These are phyloP conservation scores for Labrus mixtus DNA, from an alignment of 2,113 vertebrate species.

Conservation along the genomic window DNA sequence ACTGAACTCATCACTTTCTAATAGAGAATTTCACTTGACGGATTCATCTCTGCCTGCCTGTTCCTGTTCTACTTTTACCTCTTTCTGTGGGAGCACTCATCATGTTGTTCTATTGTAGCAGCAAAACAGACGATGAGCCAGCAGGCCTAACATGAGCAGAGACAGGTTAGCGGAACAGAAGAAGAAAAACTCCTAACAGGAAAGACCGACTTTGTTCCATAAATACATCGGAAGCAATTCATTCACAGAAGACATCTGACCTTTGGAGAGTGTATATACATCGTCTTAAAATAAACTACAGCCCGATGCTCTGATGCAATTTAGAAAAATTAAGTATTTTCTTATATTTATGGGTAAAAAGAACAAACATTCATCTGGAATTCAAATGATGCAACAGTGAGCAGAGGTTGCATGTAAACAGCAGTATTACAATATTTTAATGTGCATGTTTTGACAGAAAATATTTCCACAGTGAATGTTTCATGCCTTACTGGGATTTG, in stretches of 20 bases:
- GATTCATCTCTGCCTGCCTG: too few species aligned
- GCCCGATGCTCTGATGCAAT: neutral
- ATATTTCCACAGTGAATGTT: slow-evolving; percentile 17
- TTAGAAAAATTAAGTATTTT: slow-evolving; percentile 9
- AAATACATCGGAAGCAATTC: too few species aligned
- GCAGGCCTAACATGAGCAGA: too few species aligned
- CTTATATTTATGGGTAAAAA: neutral
- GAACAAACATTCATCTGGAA: slow-evolving; percentile 17
- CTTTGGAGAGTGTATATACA: slow-evolving; percentile 7
- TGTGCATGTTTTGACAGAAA: neutral
- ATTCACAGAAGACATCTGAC: neutral
- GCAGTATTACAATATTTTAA: slow-evolving; percentile 13
- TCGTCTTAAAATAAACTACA: neutral
- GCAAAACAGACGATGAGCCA: too few species aligned
- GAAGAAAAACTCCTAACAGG: too few species aligned
- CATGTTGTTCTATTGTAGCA: too few species aligned
- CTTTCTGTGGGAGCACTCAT: too few species aligned
- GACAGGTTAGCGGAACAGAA: too few species aligned
- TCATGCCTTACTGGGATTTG: slow-evolving; percentile 20
- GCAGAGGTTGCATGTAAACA: neutral
- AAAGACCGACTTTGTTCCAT: too few species aligned
- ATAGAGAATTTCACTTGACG: too few species aligned
- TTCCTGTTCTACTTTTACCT: too few species aligned
- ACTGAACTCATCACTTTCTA: too few species aligned
- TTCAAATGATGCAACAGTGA: slow-evolving; percentile 29